phyloP scores from a whole-genome alignment of 2,888 invertebrate genomes.

The Choreutis nemorana region DNA sequence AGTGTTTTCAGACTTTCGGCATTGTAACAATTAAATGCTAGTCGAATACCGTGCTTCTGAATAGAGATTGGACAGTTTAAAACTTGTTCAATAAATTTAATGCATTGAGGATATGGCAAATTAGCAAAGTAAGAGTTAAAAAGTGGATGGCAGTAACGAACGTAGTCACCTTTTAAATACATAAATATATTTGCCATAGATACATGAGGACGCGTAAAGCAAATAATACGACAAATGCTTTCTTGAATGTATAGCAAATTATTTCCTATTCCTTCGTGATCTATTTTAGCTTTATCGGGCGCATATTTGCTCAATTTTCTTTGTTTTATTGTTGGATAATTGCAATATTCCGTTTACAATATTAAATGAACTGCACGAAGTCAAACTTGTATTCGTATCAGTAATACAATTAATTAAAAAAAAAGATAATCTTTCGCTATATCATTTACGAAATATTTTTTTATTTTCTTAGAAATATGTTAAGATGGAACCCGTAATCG shows the following conservation, averaged over 20 bases:
- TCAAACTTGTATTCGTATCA: too few relatives aligned
- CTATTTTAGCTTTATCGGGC: conserved; percentile 24
- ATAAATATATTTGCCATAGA: conserved; percentile 18
- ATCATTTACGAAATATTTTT: conserved; percentile 30
- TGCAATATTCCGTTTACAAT: conserved; percentile 25
- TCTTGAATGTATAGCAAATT: conserved; percentile 19
- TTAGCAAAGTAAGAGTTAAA: conserved; percentile 25
- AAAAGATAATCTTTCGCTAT: conserved; percentile 23
- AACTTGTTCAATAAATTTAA: conserved; percentile 22
- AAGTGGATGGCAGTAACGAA: conserved; percentile 25
- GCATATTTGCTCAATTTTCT: conserved; percentile 24
- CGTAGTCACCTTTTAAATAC: conserved; percentile 33
- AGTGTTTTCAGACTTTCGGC: conserved; percentile 20
- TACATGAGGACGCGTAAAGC: conserved; percentile 27
- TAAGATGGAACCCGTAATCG: conserved; percentile 12
- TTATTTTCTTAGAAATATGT: conserved; percentile 23
- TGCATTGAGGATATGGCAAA: conserved; percentile 19
- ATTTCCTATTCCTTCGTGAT: conserved; percentile 16
- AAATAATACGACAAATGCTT: conserved; percentile 26
- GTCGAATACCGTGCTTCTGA: conserved; percentile 32
- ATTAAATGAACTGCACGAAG: conserved; percentile 8
- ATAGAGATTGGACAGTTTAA: conserved; percentile 28
- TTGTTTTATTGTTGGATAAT: conserved; percentile 21
- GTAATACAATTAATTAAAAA: too few relatives aligned
- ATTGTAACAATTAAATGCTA: conserved; percentile 29